Base-by-base conservation (phyloP, 2,888 invertebrate species). In the Agrotis ipsilon region DNA sequence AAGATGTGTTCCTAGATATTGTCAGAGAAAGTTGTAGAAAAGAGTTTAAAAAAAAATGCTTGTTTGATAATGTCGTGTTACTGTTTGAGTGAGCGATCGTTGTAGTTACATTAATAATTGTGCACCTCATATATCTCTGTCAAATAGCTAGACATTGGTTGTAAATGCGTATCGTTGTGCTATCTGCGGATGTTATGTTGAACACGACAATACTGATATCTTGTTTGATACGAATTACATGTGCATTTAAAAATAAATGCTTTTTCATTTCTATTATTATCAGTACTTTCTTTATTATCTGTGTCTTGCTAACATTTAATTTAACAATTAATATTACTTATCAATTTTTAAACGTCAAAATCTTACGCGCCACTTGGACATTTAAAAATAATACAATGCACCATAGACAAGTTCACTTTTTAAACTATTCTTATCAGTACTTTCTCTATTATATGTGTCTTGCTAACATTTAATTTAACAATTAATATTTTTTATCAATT, bases 1-100 rank as follows among this genome's bases (percentile, higher is more conserved):
- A 78, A 85, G 73, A 80, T 82, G 74, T 70, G 76, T 74, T 72
- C 46, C 67, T 60, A 83, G 78, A 84, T 84, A 81, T 68, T 78
- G 68, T 73, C 68, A 55, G 54, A 68, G 71, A 72, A 76, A 69
- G 62, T 69, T 62, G 80, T 74, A 80, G 63, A 78, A 68, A 78
- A 59, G 19, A 45, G 48, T 71, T 68, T 71, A 63, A 71, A 69
- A 78, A 66, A 66, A 27, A 32, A n/a, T n/a, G 13, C 3, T 52
- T 48, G 55, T 55, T 58, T 43, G 67, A 65, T 82, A 61, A 68
- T 14, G 48, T 79, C 65, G 4, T 73, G 73, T 78, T 58, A 49
- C 18, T 61, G 51, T 59, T 68, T 59, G 58, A 60, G 55, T 72
- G 83, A 79, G 61, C 82, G 79, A 82, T 82, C 73, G 79, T 19